Conservation (phyloP, 1,140 invertebrate species). For the Pogonomyrmex californicus region DNA sequence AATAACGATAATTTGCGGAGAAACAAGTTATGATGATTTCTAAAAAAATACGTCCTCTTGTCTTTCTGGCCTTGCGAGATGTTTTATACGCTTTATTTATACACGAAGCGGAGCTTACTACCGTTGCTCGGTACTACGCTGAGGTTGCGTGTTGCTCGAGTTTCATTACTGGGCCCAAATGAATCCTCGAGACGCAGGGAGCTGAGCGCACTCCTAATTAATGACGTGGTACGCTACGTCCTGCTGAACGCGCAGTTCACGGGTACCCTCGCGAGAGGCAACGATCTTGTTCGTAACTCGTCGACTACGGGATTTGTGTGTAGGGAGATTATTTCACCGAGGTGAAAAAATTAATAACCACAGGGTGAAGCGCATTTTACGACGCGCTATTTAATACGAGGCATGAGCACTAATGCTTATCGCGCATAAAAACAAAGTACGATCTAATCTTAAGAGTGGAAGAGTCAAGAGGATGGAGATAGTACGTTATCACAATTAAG, state of each 20-base stretch:
- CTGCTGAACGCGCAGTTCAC: conserved; percentile 50
- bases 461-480: background rate
- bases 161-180: conserved; percentile 78
- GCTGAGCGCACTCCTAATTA: conserved; percentile 77
- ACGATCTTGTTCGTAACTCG: conserved; percentile 68
- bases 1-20: conserved; percentile 18
- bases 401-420: conserved; percentile 47
- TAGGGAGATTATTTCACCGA: conserved; percentile 44
- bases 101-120: conserved; percentile 6
- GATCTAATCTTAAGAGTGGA: conserved; percentile 45
- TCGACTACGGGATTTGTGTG: conserved; percentile 62
- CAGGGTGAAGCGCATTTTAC: conserved; percentile 40
- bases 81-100: conserved; percentile 59
- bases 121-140: conserved; percentile 24
- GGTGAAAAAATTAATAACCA: conserved; percentile 59
- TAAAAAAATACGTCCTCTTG: conserved; percentile 7
- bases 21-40: background rate
- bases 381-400: conserved; percentile 52
- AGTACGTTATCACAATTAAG: conserved; percentile 25
- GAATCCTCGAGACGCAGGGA: conserved; percentile 73
- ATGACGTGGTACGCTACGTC: conserved; percentile 75
- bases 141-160: conserved; percentile 75
- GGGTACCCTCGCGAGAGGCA: conserved; percentile 34
- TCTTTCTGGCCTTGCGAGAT: conserved; percentile 7
- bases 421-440: conserved; percentile 46